phyloP scores from a whole-genome alignment of 2,888 invertebrate species.

The Chromoteleia sp. region DNA sequence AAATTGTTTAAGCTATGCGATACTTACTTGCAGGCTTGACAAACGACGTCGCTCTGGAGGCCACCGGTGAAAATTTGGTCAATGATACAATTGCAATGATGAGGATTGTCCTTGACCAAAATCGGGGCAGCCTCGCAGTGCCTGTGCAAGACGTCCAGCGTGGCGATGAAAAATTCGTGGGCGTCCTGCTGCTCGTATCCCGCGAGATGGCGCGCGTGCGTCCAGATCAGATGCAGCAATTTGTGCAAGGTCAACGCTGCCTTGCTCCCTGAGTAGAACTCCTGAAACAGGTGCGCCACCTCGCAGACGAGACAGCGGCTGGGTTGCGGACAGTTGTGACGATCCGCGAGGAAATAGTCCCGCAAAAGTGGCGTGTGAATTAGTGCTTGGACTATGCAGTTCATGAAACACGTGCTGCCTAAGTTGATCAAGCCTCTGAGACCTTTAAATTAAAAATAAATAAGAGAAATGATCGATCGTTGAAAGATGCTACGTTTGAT shows the following conservation, averaged over 20 bases:
- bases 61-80: constrained; percentile 99
- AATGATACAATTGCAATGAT: constrained; percentile 96
- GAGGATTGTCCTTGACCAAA: constrained; percentile 83
- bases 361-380: constrained; percentile 97
- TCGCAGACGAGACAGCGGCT: constrained; percentile 97
- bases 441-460: constrained; percentile 85
- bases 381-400: constrained; percentile 96
- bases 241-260: constrained; percentile 95
- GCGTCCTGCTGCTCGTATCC: constrained; percentile 99
- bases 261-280: constrained; percentile 96
- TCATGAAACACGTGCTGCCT: constrained; percentile 99
- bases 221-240: constrained; percentile 97
- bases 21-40: constrained; percentile 94
- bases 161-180: constrained; percentile 99
- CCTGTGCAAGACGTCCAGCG: constrained; percentile 95
- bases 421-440: constrained; percentile 97
- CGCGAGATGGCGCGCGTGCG: constrained; percentile 96
- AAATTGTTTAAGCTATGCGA: neutral
- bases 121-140: constrained; percentile 88
- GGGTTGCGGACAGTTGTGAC: constrained; percentile 93
- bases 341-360: constrained; percentile 97
- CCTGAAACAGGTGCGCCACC: constrained; percentile 97
- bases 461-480: too few relatives aligned
- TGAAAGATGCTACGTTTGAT: too few relatives aligned
- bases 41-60: constrained; percentile 98